Conservation (phyloP, 2,888 invertebrate species). For the Mamestra brassicae region DNA sequence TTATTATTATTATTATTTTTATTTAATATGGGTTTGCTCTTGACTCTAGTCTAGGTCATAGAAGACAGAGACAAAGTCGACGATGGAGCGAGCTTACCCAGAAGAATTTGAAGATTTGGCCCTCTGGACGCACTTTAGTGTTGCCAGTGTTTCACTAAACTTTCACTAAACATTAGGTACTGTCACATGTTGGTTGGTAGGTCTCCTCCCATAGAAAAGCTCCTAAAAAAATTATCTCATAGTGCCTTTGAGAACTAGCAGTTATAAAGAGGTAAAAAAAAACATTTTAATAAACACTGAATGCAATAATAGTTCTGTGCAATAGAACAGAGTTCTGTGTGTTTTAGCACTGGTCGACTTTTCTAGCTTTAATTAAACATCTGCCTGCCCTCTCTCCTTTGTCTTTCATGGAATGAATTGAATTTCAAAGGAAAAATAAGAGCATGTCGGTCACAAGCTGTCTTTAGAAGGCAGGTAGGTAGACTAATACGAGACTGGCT, state of each 20-base stretch:
- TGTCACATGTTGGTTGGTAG: no score
- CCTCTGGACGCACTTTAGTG: not conserved
- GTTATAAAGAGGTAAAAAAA: not conserved
- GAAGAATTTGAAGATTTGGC: no score
- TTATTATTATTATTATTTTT: no score
- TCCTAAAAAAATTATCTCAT: not conserved
- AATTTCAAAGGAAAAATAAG: constrained; percentile 36
- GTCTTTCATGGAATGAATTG: constrained; percentile 31
- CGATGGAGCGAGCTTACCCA: no score
- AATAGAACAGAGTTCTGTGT: constrained; percentile 14
- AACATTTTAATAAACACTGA: constrained; percentile 23
- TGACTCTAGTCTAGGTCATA: no score
- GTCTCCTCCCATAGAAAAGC: not conserved
- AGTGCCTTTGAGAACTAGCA: not conserved
- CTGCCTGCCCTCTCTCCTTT: constrained; percentile 21
- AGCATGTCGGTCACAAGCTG: constrained; percentile 1
- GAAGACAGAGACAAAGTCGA: no score
- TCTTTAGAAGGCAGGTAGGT: not conserved
- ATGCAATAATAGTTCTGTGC: constrained; percentile 12
- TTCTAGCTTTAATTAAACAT: constrained; percentile 49
- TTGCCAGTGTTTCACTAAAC: not conserved
- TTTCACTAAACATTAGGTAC: not conserved
- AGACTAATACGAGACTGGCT: not conserved
- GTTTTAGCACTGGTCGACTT: constrained; percentile 28
- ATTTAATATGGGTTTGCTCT: no score